Evolutionary conservation across 2,888 invertebrate species (phyloP).

Genomic region (Leuctra nigra): DNA sequence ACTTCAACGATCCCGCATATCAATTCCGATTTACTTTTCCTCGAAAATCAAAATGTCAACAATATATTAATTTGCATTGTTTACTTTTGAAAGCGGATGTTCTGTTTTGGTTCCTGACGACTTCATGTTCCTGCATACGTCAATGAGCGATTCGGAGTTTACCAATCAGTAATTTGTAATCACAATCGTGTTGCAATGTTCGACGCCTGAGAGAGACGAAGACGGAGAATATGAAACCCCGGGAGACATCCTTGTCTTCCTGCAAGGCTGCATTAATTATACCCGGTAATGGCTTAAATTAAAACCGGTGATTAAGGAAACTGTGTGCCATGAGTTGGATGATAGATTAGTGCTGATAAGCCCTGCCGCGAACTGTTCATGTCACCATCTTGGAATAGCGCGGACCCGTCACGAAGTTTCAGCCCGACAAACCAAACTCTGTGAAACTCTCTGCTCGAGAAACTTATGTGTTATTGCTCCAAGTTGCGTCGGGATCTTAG

Average conservation of each 20-base stretch:
- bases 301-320: conserved; percentile 30
- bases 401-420: not conserved
- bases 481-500: too few relatives aligned
- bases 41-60: too few relatives aligned
- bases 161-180: conserved; percentile 11
- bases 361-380: conserved; percentile 6
- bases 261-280: conserved; percentile 36
- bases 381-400: conserved; percentile 15
- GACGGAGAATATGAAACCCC: conserved; percentile 20
- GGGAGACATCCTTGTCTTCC: conserved; percentile 27
- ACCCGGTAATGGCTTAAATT: conserved; percentile 39
- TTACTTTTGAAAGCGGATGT: too few relatives aligned
- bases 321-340: conserved; percentile 17
- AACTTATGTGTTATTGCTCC: too few relatives aligned
- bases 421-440: not conserved
- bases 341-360: conserved; percentile 23
- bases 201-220: conserved; percentile 13
- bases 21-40: too few relatives aligned
- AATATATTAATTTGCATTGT: too few relatives aligned
- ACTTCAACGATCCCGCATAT: too few relatives aligned
- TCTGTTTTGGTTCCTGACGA: too few relatives aligned
- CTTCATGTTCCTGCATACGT: too few relatives aligned
- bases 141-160: conserved; percentile 1
- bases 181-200: conserved; percentile 10
- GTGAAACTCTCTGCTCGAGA: too few relatives aligned